Evolutionary conservation across 1,140 invertebrate genomes (phyloP).

Genomic region (Centruroides sculpturatus): DNA sequence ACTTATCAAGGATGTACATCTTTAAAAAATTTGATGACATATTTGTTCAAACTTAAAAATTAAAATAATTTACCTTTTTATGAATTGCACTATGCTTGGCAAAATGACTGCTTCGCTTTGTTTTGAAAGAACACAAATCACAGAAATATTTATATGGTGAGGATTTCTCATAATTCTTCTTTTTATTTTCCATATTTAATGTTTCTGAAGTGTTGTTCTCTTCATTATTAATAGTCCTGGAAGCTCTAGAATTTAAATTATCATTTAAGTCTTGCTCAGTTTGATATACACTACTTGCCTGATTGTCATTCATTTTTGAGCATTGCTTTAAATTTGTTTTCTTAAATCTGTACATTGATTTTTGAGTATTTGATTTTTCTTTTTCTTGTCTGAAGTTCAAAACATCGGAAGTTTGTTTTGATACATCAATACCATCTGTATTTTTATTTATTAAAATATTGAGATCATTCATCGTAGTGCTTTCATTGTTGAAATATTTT

Average conservation of each 20-base stretch:
- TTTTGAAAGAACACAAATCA: constrained; percentile 29
- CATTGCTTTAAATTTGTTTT: background rate
- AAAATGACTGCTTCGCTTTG: constrained; percentile 29
- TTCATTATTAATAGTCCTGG: constrained; percentile 5
- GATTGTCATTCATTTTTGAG: background rate
- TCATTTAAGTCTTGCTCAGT: background rate
- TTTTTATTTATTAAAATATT: no score
- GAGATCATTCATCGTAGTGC: background rate
- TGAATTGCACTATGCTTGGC: constrained; percentile 26
- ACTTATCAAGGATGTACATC: no score
- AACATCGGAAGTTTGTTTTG: no score
- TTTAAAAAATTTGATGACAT: no score
- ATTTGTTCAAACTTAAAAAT: no score
- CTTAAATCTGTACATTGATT: background rate
- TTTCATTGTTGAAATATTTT: background rate
- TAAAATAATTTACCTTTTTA: constrained; percentile 17
- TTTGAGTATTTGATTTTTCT: background rate
- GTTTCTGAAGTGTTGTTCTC: constrained; percentile 6
- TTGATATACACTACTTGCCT: background rate
- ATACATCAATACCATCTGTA: no score
- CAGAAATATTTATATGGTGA: constrained; percentile 29
- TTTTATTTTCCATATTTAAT: constrained; percentile 1
- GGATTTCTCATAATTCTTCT: constrained; percentile 22
- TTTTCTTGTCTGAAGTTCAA: background rate
- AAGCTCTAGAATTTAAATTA: background rate